Evolutionary conservation across 2,797 vertebrate genomes (phyloP).

Genomic region (Sebastes wilsoni): DNA sequence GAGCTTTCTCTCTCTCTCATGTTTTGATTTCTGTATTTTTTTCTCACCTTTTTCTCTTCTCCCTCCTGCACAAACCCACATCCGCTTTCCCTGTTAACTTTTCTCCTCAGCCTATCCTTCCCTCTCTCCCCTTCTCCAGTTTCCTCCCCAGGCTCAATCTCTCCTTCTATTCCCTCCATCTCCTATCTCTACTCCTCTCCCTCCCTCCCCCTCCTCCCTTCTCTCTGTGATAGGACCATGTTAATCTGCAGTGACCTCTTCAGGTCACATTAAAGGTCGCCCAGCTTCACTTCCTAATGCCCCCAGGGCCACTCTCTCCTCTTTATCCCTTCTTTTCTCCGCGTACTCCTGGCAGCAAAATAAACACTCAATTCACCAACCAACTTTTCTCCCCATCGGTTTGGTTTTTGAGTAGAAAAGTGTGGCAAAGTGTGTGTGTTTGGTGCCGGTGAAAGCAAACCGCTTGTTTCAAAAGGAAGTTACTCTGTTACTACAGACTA

Average conservation of each 20-base stretch:
- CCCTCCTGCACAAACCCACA: constrained; percentile 43
- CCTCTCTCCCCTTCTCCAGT: constrained; percentile 41
- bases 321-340: constrained; percentile 45
- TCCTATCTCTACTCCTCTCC: constrained; percentile 18
- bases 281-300: constrained; percentile 74
- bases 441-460: background rate
- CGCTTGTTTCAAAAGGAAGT: background rate
- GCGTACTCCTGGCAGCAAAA: constrained; percentile 39
- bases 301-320: constrained; percentile 41
- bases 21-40: constrained; percentile 60
- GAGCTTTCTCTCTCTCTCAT: constrained; percentile 58
- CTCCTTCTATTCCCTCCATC: constrained; percentile 21
- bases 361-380: constrained; percentile 16
- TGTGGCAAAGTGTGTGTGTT: background rate
- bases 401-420: constrained; percentile 4
- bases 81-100: constrained; percentile 49
- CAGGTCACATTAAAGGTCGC: constrained; percentile 85
- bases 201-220: constrained; percentile 22
- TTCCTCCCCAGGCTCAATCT: constrained; percentile 38
- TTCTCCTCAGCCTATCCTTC: constrained; percentile 37
- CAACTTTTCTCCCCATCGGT: background rate
- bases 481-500: background rate
- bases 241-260: constrained; percentile 83
- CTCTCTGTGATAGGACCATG: constrained; percentile 63
- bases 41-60: constrained; percentile 43